Percentiles rank a stretch among this genome's conserved stretches.
These are phyloP conservation scores for Microcebus lehilahytsara DNA, from an alignment of 2,113 vertebrate species.

Conservation along the genomic window DNA sequence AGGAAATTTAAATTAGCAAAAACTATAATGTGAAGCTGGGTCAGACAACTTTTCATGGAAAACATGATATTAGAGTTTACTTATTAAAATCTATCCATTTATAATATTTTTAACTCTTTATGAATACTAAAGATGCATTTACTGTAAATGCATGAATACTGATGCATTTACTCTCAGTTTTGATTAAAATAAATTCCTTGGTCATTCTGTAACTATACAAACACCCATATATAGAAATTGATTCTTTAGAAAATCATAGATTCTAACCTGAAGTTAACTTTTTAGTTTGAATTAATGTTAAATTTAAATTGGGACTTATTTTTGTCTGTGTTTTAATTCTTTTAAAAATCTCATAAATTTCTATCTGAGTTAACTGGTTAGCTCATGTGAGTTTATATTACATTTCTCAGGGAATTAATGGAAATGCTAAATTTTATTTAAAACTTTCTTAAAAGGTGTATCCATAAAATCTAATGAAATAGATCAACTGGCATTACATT, in stretches of 20 bases:
- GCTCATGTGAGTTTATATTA: not conserved
- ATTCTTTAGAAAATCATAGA: not conserved
- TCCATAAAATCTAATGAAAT: not conserved
- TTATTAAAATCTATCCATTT: not conserved
- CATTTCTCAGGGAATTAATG: not conserved
- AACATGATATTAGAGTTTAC: not conserved
- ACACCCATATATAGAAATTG: not conserved
- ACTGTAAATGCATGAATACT: not conserved
- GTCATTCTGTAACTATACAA: not conserved
- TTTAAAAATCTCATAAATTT: not conserved
- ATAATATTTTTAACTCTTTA: not conserved
- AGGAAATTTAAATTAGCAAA: not conserved
- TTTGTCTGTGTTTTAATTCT: not conserved
- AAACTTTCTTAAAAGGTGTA: not conserved
- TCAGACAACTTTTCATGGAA: not conserved
- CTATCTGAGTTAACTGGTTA: not conserved
- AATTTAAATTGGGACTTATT: not conserved
- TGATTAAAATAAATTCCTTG: not conserved
- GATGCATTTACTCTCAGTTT: not conserved
- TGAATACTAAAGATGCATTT: not conserved
- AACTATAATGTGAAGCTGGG: not conserved
- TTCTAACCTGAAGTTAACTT: not conserved
- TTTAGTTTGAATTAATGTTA: not conserved
- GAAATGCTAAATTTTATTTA: not conserved
- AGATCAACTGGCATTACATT: not conserved